phyloP scores from a whole-genome alignment of 2,888 invertebrate genomes.

The Muschampia plurimacula region DNA sequence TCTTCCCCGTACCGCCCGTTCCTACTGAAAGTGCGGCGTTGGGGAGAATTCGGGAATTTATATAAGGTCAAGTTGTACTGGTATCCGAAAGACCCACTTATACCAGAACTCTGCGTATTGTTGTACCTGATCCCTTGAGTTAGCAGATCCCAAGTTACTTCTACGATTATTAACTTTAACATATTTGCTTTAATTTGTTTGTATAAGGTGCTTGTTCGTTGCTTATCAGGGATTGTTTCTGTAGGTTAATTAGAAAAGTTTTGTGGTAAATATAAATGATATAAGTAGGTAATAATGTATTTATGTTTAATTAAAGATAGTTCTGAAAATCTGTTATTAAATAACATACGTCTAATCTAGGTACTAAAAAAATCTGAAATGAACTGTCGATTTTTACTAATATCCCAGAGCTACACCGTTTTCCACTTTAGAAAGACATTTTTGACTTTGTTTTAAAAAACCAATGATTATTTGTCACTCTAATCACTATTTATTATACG shows the following conservation, averaged over 20 bases:
- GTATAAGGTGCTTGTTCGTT: not conserved
- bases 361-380: too few relatives aligned
- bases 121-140: constrained; percentile 72
- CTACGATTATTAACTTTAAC: constrained; percentile 66
- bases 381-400: too few relatives aligned
- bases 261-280: not conserved
- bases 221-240: not conserved
- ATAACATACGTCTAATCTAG: too few relatives aligned
- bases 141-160: constrained; percentile 60
- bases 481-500: too few relatives aligned
- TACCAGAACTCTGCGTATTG: constrained; percentile 71
- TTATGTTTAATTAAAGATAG: too few relatives aligned
- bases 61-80: constrained; percentile 59
- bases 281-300: too few relatives aligned
- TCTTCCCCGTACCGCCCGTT: constrained; percentile 55
- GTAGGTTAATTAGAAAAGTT: not conserved
- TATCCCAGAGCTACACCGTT: too few relatives aligned
- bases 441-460: too few relatives aligned
- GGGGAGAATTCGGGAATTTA: constrained; percentile 59
- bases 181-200: constrained; percentile 18
- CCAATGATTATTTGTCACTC: too few relatives aligned
- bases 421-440: too few relatives aligned
- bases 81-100: constrained; percentile 71
- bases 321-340: too few relatives aligned
- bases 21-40: constrained; percentile 35